Conservation (phyloP, 2,113 vertebrate species). For the Gila orcuttii region DNA sequence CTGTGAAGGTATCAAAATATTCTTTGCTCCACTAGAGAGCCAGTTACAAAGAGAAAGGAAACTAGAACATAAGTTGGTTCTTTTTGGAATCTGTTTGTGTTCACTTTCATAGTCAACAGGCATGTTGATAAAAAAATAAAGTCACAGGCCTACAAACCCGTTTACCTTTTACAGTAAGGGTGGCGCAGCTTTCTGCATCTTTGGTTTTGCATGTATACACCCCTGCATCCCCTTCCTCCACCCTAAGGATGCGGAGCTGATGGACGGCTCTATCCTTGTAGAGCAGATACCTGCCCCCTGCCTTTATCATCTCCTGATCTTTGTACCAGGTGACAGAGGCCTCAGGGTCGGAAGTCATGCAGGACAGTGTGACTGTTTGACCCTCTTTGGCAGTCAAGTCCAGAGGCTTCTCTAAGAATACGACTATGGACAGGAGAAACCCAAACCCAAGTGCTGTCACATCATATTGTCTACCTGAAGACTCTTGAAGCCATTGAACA, state of each 20-base stretch:
- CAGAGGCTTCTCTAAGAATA: slow-evolving; percentile 74
- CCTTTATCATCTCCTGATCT: slow-evolving; percentile 62
- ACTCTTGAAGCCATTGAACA: neutral
- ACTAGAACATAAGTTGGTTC: neutral
- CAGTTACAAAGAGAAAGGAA: neutral
- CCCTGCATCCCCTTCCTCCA: slow-evolving; percentile 74
- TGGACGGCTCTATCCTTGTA: slow-evolving; percentile 64
- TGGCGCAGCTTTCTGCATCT: slow-evolving; percentile 78
- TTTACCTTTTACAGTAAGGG: slow-evolving; percentile 82
- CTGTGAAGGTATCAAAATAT: neutral
- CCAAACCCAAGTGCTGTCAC: slow-evolving; percentile 49
- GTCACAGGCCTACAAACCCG: slow-evolving; percentile 6
- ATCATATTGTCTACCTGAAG: slow-evolving; percentile 8
- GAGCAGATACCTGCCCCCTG: slow-evolving; percentile 71
- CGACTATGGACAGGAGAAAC: slow-evolving; percentile 70
- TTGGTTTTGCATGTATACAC: slow-evolving; percentile 78
- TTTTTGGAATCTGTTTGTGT: neutral
- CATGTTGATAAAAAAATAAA: neutral
- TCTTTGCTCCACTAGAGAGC: neutral
- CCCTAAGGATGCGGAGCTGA: slow-evolving; percentile 73
- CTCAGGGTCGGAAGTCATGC: slow-evolving; percentile 78
- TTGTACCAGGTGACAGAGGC: slow-evolving; percentile 67
- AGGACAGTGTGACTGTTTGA: slow-evolving; percentile 75
- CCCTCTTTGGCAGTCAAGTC: slow-evolving; percentile 75
- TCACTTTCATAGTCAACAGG: neutral